phyloP scores from a whole-genome alignment of 2,797 vertebrate species.

The Scolopax bukidnonensis region DNA sequence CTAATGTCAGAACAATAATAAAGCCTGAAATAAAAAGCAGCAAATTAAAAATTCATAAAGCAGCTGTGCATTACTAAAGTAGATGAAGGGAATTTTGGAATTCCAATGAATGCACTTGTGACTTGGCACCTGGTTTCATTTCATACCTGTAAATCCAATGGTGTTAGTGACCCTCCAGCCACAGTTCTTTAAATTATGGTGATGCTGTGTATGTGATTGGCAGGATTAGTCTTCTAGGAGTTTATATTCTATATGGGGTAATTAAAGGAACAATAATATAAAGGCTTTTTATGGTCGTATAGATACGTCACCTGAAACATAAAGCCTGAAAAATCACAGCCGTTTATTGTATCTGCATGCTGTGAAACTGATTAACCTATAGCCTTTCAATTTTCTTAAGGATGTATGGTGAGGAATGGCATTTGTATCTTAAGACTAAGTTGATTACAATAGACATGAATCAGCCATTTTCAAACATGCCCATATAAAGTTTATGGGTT shows the following conservation, averaged over 20 bases:
- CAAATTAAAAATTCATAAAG: constrained; percentile 16
- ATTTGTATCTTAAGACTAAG: background rate
- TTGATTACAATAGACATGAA: background rate
- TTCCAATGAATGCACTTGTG: background rate
- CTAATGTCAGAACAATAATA: background rate
- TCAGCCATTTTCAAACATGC: background rate
- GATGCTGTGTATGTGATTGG: background rate
- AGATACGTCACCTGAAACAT: background rate
- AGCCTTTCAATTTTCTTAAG: background rate
- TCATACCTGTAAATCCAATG: background rate
- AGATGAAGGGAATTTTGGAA: background rate
- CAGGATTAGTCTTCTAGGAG: background rate
- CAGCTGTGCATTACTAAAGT: background rate
- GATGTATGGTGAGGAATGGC: background rate
- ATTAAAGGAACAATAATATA: background rate
- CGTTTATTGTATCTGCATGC: background rate
- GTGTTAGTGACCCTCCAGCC: background rate
- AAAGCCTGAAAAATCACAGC: background rate
- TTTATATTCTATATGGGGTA: background rate
- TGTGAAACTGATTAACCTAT: background rate
- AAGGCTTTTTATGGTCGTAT: background rate
- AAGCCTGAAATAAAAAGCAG: background rate
- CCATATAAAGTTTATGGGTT: background rate
- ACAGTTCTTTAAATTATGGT: background rate
- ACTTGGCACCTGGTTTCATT: background rate